Conservation (phyloP, 2,113 vertebrate genomes). For the Varanus salvator region DNA sequence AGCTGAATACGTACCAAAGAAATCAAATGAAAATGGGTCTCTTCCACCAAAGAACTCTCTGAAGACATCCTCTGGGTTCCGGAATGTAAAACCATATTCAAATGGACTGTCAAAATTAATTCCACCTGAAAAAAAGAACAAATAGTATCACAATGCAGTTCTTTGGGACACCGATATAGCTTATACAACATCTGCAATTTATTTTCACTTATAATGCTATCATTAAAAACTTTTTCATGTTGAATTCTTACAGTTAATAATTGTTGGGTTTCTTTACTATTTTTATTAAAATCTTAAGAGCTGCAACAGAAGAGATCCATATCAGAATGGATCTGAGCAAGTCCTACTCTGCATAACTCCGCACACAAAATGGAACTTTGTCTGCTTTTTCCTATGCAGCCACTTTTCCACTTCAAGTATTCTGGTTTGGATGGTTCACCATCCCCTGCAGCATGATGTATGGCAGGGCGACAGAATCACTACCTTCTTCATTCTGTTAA, state of each 20-base stretch:
- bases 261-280: not conserved
- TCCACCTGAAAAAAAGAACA: conserved; percentile 74
- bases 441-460: too few species aligned
- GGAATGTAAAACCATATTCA: conserved; percentile 92
- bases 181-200: not conserved
- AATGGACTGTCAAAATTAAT: conserved; percentile 80
- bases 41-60: conserved; percentile 95
- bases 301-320: not conserved
- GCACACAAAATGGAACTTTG: too few species aligned
- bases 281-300: not conserved
- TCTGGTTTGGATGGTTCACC: too few species aligned
- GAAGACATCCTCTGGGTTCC: conserved; percentile 96
- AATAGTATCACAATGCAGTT: conserved; percentile 2
- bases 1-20: conserved; percentile 84
- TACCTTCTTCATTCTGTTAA: too few species aligned
- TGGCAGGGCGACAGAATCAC: too few species aligned
- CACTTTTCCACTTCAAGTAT: too few species aligned
- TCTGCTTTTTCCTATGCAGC: too few species aligned
- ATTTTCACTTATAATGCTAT: not conserved
- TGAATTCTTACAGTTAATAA: not conserved
- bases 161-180: not conserved
- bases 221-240: not conserved
- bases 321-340: not conserved
- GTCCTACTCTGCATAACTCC: too few species aligned
- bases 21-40: conserved; percentile 91